Evolutionary conservation across 1,140 invertebrate genomes (phyloP).

Genomic region (Phthorimaea operculella): DNA sequence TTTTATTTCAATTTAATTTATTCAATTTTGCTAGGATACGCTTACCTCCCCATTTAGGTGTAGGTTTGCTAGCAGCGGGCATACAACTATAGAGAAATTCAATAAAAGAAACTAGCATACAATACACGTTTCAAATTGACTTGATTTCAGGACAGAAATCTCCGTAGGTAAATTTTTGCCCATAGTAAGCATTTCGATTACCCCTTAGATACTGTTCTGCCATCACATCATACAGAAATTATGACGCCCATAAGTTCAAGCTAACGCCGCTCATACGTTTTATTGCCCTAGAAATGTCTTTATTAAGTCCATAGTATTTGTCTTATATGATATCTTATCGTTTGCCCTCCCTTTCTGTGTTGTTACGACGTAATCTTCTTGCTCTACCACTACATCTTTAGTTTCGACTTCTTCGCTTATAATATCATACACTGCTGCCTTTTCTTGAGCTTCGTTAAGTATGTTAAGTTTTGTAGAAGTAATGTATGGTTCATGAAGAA

Average conservation of each 20-base stretch:
- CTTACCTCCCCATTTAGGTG: too few species aligned
- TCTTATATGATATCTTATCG: slow-evolving; percentile 23
- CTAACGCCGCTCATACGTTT: slow-evolving; percentile 13
- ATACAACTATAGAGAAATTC: too few species aligned
- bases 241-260: slow-evolving; percentile 25
- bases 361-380: slow-evolving; percentile 6
- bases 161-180: too few species aligned
- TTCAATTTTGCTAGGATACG: too few species aligned
- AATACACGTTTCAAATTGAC: too few species aligned
- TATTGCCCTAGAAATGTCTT: slow-evolving; percentile 22
- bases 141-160: too few species aligned
- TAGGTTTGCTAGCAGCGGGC: too few species aligned
- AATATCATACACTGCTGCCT: background rate
- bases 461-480: background rate
- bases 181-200: too few species aligned
- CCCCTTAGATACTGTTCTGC: too few species aligned
- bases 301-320: slow-evolving; percentile 20
- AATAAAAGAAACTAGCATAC: too few species aligned
- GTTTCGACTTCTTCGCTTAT: background rate
- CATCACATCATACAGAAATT: slow-evolving; percentile 16
- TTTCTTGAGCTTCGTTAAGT: background rate
- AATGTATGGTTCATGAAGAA: background rate
- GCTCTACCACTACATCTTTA: background rate
- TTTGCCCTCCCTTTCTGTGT: slow-evolving; percentile 12
- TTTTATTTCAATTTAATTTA: too few species aligned